Conservation (phyloP, 2,113 vertebrate species). For the Marmota monax region DNA sequence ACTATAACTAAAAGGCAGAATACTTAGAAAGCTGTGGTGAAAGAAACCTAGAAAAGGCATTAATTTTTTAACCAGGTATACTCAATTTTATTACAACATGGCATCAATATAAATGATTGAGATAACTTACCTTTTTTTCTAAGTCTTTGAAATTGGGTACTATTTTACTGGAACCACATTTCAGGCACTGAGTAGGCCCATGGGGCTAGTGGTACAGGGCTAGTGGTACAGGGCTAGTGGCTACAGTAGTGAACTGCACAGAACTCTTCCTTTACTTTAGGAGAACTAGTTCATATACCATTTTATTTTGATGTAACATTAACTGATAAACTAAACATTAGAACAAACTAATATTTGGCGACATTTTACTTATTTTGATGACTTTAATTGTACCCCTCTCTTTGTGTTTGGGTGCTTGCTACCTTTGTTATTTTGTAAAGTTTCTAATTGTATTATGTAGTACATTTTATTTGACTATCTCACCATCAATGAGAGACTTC, state of each 20-base stretch:
- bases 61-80: neutral
- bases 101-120: neutral
- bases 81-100: neutral
- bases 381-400: neutral
- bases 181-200: neutral
- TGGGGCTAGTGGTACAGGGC: no score
- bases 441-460: neutral
- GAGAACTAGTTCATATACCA: neutral
- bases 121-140: neutral
- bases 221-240: neutral
- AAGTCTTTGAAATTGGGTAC: neutral
- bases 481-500: neutral
- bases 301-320: slow-evolving; percentile 42
- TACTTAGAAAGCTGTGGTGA: neutral
- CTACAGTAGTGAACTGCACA: neutral
- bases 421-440: slow-evolving; percentile 3
- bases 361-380: neutral
- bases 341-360: slow-evolving; percentile 27
- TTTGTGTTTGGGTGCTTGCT: neutral
- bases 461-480: slow-evolving; percentile 26
- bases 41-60: neutral
- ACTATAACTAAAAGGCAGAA: neutral
- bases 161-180: slow-evolving; percentile 18
- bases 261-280: neutral
- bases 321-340: slow-evolving; percentile 13